These are phyloP conservation scores for Myotis daubentonii DNA, from an alignment of 2,797 vertebrate species.

Conservation along the genomic window DNA sequence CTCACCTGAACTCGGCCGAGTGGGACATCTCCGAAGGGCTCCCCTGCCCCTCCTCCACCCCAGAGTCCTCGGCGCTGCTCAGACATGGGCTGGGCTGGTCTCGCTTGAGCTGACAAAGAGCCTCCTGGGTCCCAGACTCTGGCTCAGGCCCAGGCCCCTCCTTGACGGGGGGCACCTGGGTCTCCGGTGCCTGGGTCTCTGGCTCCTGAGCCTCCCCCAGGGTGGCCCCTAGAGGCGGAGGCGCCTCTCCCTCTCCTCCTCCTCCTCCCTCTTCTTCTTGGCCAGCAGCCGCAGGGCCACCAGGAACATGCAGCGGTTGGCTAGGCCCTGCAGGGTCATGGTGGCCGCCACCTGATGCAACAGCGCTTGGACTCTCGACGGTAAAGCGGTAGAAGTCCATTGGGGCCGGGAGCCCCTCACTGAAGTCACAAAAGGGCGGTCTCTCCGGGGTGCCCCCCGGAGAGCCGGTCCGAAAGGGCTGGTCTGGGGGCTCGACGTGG, in stretches of 20 bases:
- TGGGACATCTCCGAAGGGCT: slow-evolving; percentile 90
- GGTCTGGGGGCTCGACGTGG: slow-evolving; percentile 80
- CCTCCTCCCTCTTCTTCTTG: slow-evolving; percentile 87
- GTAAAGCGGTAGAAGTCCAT: slow-evolving; percentile 95
- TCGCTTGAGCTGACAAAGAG: slow-evolving; percentile 67
- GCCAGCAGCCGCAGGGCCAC: slow-evolving; percentile 90
- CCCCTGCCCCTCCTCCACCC: slow-evolving; percentile 88
- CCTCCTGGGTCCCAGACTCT: neutral
- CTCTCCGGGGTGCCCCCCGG: slow-evolving; percentile 90
- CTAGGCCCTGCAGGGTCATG: slow-evolving; percentile 96
- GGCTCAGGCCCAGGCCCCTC: slow-evolving; percentile 20
- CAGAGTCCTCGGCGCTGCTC: slow-evolving; percentile 86
- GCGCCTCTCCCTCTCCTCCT: slow-evolving; percentile 67
- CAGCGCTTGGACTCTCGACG: slow-evolving; percentile 93
- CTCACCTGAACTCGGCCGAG: slow-evolving; percentile 96
- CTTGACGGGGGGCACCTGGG: neutral
- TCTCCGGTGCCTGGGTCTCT: neutral
- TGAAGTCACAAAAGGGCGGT: slow-evolving; percentile 81
- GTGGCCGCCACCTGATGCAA: slow-evolving; percentile 93
- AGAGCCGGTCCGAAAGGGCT: slow-evolving; percentile 94
- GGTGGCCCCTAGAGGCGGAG: slow-evolving; percentile 75
- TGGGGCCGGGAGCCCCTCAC: slow-evolving; percentile 86
- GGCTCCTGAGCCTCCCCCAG: neutral
- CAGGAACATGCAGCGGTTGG: slow-evolving; percentile 92
- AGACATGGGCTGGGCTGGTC: slow-evolving; percentile 84